Conservation (phyloP, 2,888 invertebrate species). For the Lasioglossum oenotherae region DNA sequence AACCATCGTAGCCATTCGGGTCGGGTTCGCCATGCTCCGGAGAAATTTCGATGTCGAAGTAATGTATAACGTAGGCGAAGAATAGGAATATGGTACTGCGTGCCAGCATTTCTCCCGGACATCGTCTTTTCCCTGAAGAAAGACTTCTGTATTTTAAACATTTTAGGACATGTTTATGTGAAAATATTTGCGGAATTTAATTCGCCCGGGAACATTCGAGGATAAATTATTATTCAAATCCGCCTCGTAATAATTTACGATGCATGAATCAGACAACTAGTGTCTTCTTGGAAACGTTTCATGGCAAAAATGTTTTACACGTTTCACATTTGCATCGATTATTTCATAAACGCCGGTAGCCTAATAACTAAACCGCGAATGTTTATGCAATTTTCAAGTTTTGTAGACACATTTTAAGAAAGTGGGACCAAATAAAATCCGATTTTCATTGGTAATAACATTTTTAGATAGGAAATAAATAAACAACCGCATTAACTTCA, state of each 20-base stretch:
- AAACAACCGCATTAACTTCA: too few species aligned
- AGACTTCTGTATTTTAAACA: neutral
- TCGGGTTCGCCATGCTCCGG: constrained; percentile 83
- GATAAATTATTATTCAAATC: neutral
- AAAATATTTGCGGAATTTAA: neutral
- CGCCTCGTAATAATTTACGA: neutral
- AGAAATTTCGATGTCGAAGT: constrained; percentile 81
- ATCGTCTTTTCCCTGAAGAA: constrained; percentile 84
- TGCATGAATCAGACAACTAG: neutral
- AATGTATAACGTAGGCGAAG: constrained; percentile 83
- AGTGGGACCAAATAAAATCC: too few species aligned
- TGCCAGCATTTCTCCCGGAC: constrained; percentile 85
- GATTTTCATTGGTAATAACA: too few species aligned
- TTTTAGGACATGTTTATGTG: neutral
- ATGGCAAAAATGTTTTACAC: neutral
- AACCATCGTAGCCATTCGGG: constrained; percentile 86
- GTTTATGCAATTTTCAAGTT: too few species aligned
- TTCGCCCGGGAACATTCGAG: too few species aligned
- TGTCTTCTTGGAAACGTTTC: neutral
- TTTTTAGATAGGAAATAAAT: too few species aligned
- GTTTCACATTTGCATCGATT: neutral
- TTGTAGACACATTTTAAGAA: too few species aligned
- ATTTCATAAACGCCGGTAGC: neutral
- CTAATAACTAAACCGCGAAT: neutral
- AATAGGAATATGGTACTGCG: constrained; percentile 83